Percentiles rank a stretch among this genome's conserved stretches.
phyloP scores from a whole-genome alignment of 2,113 vertebrate genomes.

The Rhipidura dahli region DNA sequence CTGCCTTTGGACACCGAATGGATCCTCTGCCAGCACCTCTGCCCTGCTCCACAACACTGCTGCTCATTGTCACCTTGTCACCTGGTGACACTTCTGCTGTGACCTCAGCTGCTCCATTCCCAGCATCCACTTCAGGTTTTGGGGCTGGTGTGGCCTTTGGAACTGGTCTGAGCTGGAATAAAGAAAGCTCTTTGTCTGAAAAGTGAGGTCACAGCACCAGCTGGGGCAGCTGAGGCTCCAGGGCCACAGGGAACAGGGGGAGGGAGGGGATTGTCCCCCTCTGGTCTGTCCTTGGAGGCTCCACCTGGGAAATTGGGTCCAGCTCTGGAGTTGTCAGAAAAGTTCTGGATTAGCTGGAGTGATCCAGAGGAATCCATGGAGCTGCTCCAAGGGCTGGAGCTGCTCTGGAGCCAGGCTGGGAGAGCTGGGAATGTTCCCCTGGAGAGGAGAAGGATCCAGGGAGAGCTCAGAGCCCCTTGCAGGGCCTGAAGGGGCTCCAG shows the following conservation, averaged over 20 bases:
- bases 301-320: neutral
- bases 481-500: neutral
- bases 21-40: neutral
- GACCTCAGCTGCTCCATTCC: neutral
- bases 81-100: neutral
- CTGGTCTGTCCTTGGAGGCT: neutral
- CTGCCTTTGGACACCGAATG: neutral
- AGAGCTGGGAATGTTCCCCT: neutral
- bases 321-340: neutral
- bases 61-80: neutral
- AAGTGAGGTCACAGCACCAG: rapidly evolving
- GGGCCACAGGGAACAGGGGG: rapidly evolving
- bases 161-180: neutral
- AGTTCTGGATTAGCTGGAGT: too few species aligned
- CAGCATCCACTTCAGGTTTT: neutral
- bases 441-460: neutral
- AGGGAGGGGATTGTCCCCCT: neutral
- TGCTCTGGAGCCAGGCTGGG: neutral
- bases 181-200: rapidly evolving
- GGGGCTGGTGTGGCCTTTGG: neutral
- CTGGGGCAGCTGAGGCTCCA: neutral
- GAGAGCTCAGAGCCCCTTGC: neutral
- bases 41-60: neutral
- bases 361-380: rapidly evolving
- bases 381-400: neutral